Percentiles rank a stretch among this genome's conserved stretches.
Conservation (phyloP, 2,888 invertebrate genomes). For the Cryptops parisi region DNA sequence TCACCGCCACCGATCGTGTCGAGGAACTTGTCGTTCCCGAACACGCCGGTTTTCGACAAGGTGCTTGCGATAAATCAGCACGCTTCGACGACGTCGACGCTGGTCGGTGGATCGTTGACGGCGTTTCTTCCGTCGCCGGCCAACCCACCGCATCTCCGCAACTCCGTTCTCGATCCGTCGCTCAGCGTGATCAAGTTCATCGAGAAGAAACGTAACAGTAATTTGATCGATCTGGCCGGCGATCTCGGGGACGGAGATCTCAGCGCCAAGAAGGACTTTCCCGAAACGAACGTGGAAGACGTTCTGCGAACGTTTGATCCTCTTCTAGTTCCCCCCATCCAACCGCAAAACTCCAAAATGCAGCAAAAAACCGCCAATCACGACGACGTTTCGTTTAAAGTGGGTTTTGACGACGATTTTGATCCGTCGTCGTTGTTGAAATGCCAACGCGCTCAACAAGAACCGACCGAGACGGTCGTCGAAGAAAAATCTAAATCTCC, state of each 20-base stretch:
- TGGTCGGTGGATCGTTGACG: not conserved
- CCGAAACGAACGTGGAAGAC: constrained; percentile 35
- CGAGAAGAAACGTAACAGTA: constrained; percentile 14
- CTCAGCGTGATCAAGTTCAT: constrained; percentile 1
- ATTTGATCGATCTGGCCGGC: constrained; percentile 13
- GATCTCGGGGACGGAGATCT: not conserved
- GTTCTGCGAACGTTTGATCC: constrained; percentile 82
- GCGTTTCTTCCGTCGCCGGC: not conserved
- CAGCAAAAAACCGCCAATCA: no score
- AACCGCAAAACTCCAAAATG: no score
- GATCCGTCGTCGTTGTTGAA: not conserved
- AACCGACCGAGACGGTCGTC: not conserved
- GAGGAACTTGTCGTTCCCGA: not conserved
- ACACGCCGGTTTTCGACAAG: not conserved
- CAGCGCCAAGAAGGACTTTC: not conserved
- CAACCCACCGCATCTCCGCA: not conserved
- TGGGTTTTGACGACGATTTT: constrained; percentile 2
- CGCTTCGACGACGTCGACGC: no score
- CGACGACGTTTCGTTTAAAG: not conserved
- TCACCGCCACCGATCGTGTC: not conserved
- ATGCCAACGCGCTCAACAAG: no score
- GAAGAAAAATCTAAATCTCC: not conserved
- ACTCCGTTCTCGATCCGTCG: not conserved
- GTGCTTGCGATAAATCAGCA: no score
- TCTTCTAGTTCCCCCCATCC: constrained; percentile 32